These are phyloP conservation scores for Muscicapa adusta DNA, from an alignment of 2,113 vertebrate genomes.

Conservation along the genomic window DNA sequence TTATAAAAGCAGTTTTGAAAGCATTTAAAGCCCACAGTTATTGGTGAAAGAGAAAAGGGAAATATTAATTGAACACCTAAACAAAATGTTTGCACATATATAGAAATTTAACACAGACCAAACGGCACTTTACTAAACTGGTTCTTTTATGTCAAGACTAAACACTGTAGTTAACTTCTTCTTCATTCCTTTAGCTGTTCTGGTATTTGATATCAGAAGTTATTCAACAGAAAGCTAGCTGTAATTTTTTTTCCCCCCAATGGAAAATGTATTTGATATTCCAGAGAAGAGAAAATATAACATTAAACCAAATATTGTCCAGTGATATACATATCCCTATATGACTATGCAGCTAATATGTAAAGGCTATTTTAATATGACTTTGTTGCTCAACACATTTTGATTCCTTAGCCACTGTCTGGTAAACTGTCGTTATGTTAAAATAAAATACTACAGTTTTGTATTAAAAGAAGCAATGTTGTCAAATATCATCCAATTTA, in stretches of 20 bases:
- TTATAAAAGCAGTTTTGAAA: neutral
- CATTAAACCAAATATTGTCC: neutral
- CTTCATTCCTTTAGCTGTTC: neutral
- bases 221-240: neutral
- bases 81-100: neutral
- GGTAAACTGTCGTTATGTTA: neutral
- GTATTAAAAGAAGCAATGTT: neutral
- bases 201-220: neutral
- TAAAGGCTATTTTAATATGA: neutral
- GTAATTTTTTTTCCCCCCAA: neutral
- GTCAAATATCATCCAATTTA: neutral
- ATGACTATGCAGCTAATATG: neutral
- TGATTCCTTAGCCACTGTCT: neutral
- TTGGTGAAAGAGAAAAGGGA: neutral
- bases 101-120: neutral
- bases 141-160: neutral
- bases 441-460: neutral
- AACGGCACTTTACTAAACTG: neutral
- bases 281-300: neutral
- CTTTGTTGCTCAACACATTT: neutral
- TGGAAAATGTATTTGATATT: neutral
- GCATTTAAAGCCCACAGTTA: neutral
- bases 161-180: neutral
- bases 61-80: neutral
- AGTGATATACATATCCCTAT: neutral